A percentile compares a stretch with the other conserved stretches of the same genome.
Evolutionary conservation across 2,888 invertebrate genomes (phyloP).

Genomic region (Drosophila buzzatii): DNA sequence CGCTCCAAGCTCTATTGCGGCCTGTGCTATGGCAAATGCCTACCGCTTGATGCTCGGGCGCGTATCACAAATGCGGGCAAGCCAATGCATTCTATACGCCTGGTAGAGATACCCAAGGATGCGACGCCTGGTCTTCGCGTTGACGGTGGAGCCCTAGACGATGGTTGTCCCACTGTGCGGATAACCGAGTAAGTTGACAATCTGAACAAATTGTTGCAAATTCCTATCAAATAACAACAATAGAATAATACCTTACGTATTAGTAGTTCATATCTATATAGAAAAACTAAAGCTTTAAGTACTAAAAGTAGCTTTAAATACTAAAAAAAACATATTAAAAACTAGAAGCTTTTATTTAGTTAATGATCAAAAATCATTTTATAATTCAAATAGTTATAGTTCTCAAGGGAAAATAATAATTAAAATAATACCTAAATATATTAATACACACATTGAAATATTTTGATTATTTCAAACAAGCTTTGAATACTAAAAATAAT

Average conservation of each 20-base stretch:
- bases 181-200: conserved; percentile 88
- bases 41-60: conserved; percentile 59
- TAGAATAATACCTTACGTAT: conserved; percentile 1
- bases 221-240: background rate
- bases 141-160: conserved; percentile 75
- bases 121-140: conserved; percentile 88
- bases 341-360: background rate
- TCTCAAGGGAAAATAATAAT: background rate
- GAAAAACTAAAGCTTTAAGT: background rate
- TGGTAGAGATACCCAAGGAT: conserved; percentile 91
- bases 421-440: background rate
- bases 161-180: conserved; percentile 87
- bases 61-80: conserved; percentile 79
- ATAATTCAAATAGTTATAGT: background rate
- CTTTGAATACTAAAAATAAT: too few relatives aligned
- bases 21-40: conserved; percentile 88
- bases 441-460: background rate
- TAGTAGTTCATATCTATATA: background rate
- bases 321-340: background rate
- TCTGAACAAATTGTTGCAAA: background rate
- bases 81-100: conserved; percentile 93
- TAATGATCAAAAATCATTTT: background rate
- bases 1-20: conserved; percentile 95
- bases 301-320: background rate
- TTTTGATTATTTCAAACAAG: background rate